Percentiles rank a stretch among this genome's conserved stretches.
phyloP scores from a whole-genome alignment of 1,140 invertebrate genomes.

The Lanistes nyassanus region DNA sequence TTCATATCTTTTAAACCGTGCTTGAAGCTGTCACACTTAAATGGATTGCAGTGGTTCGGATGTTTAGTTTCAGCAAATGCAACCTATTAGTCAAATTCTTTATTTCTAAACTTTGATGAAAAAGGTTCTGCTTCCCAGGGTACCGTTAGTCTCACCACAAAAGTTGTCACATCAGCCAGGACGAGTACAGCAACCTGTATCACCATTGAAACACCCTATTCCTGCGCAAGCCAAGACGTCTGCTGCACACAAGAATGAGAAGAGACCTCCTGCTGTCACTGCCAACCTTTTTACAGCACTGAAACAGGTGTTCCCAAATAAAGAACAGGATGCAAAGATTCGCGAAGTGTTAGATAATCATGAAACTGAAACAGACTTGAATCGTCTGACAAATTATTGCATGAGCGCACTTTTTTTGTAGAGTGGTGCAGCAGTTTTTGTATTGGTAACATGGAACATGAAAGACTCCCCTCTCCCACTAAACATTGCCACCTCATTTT shows the following conservation, averaged over 20 bases:
- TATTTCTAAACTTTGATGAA: background rate
- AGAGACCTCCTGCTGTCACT: constrained; percentile 29
- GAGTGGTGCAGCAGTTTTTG: background rate
- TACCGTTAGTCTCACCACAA: background rate
- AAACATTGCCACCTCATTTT: no score
- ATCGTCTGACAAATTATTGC: constrained; percentile 42
- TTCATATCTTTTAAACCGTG: background rate
- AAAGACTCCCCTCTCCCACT: no score
- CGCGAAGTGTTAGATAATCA: constrained; percentile 43
- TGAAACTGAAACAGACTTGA: constrained; percentile 43
- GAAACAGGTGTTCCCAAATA: constrained; percentile 43
- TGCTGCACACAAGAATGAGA: no score
- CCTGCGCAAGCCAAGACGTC: background rate
- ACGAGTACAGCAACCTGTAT: background rate
- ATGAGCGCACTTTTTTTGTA: constrained; percentile 30
- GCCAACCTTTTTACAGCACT: constrained; percentile 35
- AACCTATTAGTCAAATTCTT: no score
- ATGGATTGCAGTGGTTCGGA: no score
- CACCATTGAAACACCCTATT: background rate
- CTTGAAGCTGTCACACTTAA: background rate
- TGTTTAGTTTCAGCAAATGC: no score
- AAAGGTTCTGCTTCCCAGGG: background rate
- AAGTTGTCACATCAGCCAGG: no score
- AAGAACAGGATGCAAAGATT: constrained; percentile 33
- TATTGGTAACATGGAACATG: no score